These are phyloP conservation scores for Mareca penelope DNA, from an alignment of 2,797 vertebrate species.

Conservation along the genomic window DNA sequence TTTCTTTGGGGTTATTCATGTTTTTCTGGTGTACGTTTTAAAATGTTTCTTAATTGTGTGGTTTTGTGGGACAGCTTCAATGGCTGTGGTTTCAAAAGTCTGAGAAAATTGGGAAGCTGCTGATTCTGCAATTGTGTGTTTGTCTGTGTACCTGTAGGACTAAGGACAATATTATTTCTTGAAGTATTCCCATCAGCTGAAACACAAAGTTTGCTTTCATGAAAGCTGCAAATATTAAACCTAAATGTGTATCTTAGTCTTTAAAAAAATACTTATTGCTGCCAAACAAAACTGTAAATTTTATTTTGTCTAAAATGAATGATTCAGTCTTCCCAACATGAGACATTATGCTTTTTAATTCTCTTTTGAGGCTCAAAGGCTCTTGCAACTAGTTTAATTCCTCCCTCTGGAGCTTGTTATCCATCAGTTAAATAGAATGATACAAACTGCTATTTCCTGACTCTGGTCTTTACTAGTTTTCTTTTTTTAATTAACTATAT, in stretches of 20 bases:
- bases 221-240: conserved; percentile 22
- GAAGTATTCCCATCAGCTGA: conserved; percentile 42
- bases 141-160: conserved; percentile 45
- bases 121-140: conserved; percentile 42
- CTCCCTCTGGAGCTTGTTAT: conserved; percentile 56
- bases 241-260: conserved; percentile 24
- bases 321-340: neutral
- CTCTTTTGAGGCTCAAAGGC: conserved; percentile 22
- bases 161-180: conserved; percentile 31
- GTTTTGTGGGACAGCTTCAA: neutral
- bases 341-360: conserved; percentile 37
- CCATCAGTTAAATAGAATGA: conserved; percentile 26
- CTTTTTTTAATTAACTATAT: conserved; percentile 11
- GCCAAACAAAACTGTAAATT: conserved; percentile 55
- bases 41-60: neutral
- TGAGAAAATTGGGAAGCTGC: conserved; percentile 26
- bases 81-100: neutral
- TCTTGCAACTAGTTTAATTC: conserved; percentile 43
- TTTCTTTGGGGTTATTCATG: neutral
- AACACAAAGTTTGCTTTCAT: conserved; percentile 5
- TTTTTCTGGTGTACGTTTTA: neutral
- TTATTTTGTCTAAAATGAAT: conserved; percentile 42
- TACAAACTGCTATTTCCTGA: conserved; percentile 35
- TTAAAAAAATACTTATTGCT: neutral
- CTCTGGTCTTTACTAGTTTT: conserved; percentile 5